Base-by-base conservation (phyloP, 2,113 vertebrate genomes). In the Polypterus bichir region DNA sequence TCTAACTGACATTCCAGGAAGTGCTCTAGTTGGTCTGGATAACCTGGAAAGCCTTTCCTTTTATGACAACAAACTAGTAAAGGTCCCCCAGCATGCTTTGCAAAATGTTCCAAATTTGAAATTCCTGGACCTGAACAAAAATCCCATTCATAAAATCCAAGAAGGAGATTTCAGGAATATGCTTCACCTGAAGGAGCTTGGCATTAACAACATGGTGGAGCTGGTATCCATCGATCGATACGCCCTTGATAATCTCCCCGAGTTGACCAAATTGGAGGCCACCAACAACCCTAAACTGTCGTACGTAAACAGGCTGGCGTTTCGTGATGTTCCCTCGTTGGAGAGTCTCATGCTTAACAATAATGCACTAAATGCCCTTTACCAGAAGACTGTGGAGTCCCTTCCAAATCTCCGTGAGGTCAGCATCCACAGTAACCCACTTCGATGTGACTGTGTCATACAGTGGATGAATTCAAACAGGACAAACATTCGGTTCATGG, bases 311-410 rank as follows among this genome's bases (percentile, higher is more conserved):
- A 88, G 89, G 3, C 77, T 79, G 70, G 93, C 96, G 0, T 99
- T 99, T 74, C 92, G 85, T 9, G 89, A 95, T 3, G 91, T 97
- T 3, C 91, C 95, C 0, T 91, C 94, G 53, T 82, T 99, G 67
- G 96, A 99, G 74, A 99, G 94, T 80, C 65, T 99, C 60, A 98
- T 99, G 96, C 76, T 99, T 5, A 97, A 98, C 79, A 97, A 93
- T 76, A 97, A 98, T 0, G 92, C 93, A 56, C 71, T 99, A 64
- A 94, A 91, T 10, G 91, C 93, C 0, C 85, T 99, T 47, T 95
- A 97, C 73, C 88, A 91, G 63, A 87, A 89, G 68, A 97, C 93
- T 0, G 90, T 97, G 44, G 91, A 93, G 11, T 88, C 89, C 3
- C 88, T 99, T 1, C 92, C 93, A 0, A 97, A 94, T 68, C 76